Evolutionary conservation across 2,888 invertebrate species (phyloP).

Genomic region (Uloborus plumipes): DNA sequence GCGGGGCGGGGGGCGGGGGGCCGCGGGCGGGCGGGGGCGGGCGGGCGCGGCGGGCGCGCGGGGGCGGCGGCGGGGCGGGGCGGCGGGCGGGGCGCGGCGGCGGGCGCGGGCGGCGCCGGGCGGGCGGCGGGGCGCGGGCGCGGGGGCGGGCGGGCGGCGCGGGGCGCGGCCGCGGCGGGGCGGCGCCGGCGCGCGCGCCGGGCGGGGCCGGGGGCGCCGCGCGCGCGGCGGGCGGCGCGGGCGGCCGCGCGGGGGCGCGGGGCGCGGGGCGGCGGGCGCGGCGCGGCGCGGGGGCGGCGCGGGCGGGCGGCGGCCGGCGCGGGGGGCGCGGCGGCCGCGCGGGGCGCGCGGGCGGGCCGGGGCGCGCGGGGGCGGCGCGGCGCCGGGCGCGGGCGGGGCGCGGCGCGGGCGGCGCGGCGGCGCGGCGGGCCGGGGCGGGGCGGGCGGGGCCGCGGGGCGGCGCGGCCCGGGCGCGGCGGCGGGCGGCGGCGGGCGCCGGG

Average conservation of each 20-base stretch:
- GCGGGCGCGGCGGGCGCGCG: not conserved
- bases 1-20: not conserved
- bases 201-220: not conserved
- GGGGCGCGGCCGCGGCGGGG: not conserved
- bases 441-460: not conserved
- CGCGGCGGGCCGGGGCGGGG: not conserved
- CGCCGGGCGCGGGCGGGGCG: not conserved
- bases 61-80: not conserved
- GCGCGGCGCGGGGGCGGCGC: not conserved
- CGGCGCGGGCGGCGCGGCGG: not conserved
- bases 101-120: not conserved
- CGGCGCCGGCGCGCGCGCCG: not conserved
- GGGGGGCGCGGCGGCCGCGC: not conserved
- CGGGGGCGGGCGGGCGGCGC: not conserved
- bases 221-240: not conserved
- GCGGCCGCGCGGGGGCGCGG: not conserved
- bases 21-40: not conserved
- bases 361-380: not conserved
- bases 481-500: not conserved
- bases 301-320: not conserved
- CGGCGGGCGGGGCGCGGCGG: not conserved
- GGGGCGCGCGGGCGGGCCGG: not conserved
- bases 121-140: not conserved
- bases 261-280: not conserved
- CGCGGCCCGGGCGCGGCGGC: not conserved